Evolutionary conservation across 2,113 vertebrate species (phyloP).

Genomic region (Varanus komodoensis): DNA sequence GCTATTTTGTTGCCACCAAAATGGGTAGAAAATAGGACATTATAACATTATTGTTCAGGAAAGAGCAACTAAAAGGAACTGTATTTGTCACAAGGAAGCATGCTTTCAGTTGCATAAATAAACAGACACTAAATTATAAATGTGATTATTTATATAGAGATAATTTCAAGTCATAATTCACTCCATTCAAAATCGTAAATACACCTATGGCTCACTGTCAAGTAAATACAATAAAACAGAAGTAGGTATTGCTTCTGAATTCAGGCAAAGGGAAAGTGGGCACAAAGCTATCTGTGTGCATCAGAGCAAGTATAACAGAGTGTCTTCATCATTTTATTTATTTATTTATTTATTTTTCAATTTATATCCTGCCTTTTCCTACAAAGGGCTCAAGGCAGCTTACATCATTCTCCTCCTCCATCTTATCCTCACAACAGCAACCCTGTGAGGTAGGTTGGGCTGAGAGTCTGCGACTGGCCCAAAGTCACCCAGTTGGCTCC

Average conservation of each 20-base stretch:
- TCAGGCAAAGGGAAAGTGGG: not conserved
- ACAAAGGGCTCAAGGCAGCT: too few species aligned
- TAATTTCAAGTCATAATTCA: constrained; percentile 1
- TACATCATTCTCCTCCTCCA: too few species aligned
- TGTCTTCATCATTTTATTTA: not conserved
- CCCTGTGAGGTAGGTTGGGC: too few species aligned
- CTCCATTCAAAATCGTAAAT: not conserved
- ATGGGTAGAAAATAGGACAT: not conserved
- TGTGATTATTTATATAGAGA: constrained; percentile 7
- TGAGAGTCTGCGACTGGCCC: too few species aligned
- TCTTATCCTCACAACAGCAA: too few species aligned
- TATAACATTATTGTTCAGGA: not conserved
- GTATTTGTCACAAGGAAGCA: constrained; percentile 12
- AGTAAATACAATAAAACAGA: not conserved
- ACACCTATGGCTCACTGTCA: not conserved
- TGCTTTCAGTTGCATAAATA: not conserved
- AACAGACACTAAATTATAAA: constrained; percentile 9
- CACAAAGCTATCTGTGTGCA: not conserved
- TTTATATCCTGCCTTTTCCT: too few species aligned
- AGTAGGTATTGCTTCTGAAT: not conserved
- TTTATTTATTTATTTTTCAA: too few species aligned
- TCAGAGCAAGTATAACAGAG: not conserved
- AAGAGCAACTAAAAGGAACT: not conserved
- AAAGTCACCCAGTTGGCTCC: too few species aligned
- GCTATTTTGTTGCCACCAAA: not conserved